Base-by-base conservation (phyloP, 2,888 invertebrate species). In the Psylliodes chrysocephalus region DNA sequence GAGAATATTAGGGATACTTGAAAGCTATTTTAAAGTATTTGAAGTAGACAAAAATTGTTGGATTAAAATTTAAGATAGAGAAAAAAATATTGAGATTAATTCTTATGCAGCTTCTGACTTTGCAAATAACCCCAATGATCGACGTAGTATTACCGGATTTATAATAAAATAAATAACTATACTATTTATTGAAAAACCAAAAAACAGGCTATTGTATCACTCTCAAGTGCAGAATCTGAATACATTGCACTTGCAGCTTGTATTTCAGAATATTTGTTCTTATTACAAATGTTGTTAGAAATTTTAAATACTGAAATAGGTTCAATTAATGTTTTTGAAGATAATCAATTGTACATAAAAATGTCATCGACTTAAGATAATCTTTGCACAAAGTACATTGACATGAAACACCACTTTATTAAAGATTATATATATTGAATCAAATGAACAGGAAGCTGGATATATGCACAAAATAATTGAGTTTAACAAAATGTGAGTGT, bases 71-170 rank as follows among this genome's bases (percentile, higher is more conserved):
- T 59, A 54, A 40, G 19, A 65, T 60, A 60, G 10, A 12, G 4
- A 25, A 22, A 8, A 47, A 12, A 10, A 42, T 46, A 10, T 3
- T 46, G 12, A 10, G 17, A 40, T 63, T 18, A 47, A 18, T 15
- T 64, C 67, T 14, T 70, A 56, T 67, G 70, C 55, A 47, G 69
- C 69, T 63, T n/a, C 66, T 14, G 70, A 68, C 53, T 71, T 63
- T 70, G 71, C 70, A 47, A 70, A 60, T 54, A 42, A 67, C 63
- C 8, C 47, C 7, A 60, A 17, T 35, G 67, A 69, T 52, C 28
- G 70, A 30, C 67, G 66, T 54, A 70, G 66, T 60, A 53, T 70
- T 19, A 25, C 63, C 52, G 71, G 68, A 19, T 70, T 35, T 62
- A 10, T 51, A 12, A 49, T 68, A 12, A 70, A 63, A 40, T 70